Evolutionary conservation across 2,113 vertebrate genomes (phyloP).

Genomic region (Lepus europaeus): DNA sequence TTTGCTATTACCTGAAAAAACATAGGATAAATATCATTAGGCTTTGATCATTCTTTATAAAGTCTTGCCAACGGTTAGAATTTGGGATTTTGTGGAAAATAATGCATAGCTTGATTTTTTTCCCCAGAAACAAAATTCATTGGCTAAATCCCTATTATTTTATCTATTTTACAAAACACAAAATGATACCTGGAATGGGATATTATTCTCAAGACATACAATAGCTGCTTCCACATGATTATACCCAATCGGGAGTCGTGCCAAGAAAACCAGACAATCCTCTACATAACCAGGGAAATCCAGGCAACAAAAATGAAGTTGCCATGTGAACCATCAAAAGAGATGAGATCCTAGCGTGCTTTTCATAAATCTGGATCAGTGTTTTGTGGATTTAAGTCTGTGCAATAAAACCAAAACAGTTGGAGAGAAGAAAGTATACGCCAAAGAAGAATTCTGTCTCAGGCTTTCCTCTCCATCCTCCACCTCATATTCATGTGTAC

Average conservation of each 20-base stretch:
- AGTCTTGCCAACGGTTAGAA: not conserved
- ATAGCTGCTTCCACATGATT: conserved; percentile 38
- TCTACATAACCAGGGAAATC: conserved; percentile 4
- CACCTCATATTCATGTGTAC: accelerated
- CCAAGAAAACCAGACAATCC: conserved; percentile 40
- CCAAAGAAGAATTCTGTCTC: not conserved
- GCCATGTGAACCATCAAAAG: conserved; percentile 51
- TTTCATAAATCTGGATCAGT: conserved; percentile 27
- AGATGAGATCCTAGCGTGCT: conserved; percentile 19
- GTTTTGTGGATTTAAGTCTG: not conserved
- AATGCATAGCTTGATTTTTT: not conserved
- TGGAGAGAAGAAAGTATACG: not conserved
- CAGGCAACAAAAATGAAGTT: conserved; percentile 49
- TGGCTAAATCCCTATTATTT: conserved; percentile 34
- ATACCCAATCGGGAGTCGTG: conserved; percentile 15
- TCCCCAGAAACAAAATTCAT: not conserved
- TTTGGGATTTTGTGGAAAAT: not conserved
- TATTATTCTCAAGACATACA: conserved; percentile 9
- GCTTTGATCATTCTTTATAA: conserved; percentile 34
- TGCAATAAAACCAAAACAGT: not conserved
- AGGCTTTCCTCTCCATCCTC: not conserved
- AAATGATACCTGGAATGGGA: conserved; percentile 4
- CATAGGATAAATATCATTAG: not conserved
- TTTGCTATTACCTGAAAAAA: conserved; percentile 45
- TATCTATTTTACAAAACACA: conserved; percentile 41